Evolutionary conservation across 2,113 vertebrate genomes (phyloP).

Genomic region (Daboia siamensis): DNA sequence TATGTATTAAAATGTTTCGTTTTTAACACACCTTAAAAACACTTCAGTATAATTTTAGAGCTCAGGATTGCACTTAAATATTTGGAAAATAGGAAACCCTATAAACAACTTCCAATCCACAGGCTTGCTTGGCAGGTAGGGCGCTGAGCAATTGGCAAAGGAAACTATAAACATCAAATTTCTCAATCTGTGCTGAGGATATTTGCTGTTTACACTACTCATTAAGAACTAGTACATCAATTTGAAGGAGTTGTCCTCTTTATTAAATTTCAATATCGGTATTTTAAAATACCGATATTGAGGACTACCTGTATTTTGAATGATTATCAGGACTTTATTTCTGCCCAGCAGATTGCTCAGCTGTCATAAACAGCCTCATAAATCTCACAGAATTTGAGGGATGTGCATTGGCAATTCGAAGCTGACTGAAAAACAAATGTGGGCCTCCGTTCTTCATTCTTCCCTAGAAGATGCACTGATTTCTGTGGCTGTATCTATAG

Average conservation of each 20-base stretch:
- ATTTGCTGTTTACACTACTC: background rate
- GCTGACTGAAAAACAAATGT: background rate
- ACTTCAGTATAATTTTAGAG: background rate
- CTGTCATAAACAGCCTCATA: background rate
- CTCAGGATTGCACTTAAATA: background rate
- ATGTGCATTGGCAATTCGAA: background rate
- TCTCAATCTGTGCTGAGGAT: background rate
- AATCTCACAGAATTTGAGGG: background rate
- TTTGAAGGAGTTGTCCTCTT: background rate
- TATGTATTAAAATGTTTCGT: background rate
- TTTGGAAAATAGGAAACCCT: background rate
- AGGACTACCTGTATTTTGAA: background rate
- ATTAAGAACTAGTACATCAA: background rate
- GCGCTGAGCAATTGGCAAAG: background rate
- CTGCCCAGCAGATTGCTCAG: background rate
- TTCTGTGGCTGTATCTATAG: background rate
- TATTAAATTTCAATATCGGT: background rate
- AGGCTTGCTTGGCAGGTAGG: background rate
- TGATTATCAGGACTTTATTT: background rate
- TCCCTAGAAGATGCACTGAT: background rate
- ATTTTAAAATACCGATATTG: background rate
- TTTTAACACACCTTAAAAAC: background rate
- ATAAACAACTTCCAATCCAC: background rate
- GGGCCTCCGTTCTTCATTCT: background rate
- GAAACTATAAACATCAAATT: background rate